Conservation (phyloP, 1,140 invertebrate species). For the Nephila pilipes region DNA sequence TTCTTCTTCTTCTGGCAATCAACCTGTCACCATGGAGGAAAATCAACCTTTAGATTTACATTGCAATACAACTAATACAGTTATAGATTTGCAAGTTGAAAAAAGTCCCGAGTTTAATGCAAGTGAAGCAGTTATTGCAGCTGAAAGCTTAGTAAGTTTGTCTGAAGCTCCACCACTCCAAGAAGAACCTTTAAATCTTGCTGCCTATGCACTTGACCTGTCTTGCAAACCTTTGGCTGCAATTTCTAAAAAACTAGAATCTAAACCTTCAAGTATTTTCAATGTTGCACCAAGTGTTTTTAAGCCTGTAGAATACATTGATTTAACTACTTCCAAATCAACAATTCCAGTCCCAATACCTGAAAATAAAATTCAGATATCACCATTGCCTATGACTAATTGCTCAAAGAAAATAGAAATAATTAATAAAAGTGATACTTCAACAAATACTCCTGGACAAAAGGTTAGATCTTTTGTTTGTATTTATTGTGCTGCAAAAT, state of each 20-base stretch:
- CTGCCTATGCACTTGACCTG: constrained; percentile 92
- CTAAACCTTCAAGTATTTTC: constrained; percentile 62
- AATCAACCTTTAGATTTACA: constrained; percentile 67
- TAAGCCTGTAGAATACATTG: not conserved
- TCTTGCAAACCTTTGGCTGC: constrained; percentile 81
- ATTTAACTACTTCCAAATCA: constrained; percentile 35
- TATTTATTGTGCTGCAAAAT: constrained; percentile 92
- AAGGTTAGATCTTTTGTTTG: constrained; percentile 93
- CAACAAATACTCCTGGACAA: constrained; percentile 80
- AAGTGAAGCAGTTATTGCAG: constrained; percentile 70
- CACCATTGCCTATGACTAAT: constrained; percentile 41
- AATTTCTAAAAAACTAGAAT: constrained; percentile 10
- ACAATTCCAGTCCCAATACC: not conserved
- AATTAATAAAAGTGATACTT: not conserved
- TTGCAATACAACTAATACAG: constrained; percentile 32
- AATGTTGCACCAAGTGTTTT: not conserved
- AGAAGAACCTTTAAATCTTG: constrained; percentile 88
- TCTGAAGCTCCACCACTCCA: constrained; percentile 79
- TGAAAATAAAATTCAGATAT: constrained; percentile 46
- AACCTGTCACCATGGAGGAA: not conserved
- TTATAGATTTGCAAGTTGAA: constrained; percentile 50
- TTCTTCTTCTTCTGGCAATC: constrained; percentile 32
- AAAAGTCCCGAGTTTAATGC: constrained; percentile 24
- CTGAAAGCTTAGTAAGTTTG: constrained; percentile 70
- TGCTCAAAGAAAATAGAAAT: constrained; percentile 38